Conservation (phyloP, 1,140 invertebrate species). For the Drosophila arawakana region DNA sequence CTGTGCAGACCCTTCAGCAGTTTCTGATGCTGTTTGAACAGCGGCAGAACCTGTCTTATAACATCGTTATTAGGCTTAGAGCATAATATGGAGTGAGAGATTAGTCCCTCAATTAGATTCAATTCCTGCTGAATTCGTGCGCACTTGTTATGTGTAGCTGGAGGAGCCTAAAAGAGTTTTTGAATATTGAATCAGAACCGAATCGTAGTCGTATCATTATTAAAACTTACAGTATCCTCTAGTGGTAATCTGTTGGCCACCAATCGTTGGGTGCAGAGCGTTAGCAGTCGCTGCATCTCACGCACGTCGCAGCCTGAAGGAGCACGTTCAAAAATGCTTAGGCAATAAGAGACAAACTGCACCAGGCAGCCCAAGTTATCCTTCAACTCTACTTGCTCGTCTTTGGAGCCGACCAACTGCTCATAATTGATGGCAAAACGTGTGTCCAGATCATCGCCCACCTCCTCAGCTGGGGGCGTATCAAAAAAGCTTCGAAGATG, state of each 20-base stretch:
- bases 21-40: slow-evolving; percentile 73
- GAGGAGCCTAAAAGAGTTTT: slow-evolving; percentile 28
- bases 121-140: slow-evolving; percentile 69
- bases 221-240: slow-evolving; percentile 59
- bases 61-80: slow-evolving; percentile 66
- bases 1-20: slow-evolving; percentile 50
- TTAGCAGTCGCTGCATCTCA: slow-evolving; percentile 65
- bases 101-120: slow-evolving; percentile 77
- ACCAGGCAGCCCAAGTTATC: slow-evolving; percentile 76
- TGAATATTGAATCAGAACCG: background rate
- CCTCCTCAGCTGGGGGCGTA: slow-evolving; percentile 39
- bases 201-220: background rate
- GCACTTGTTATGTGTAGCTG: slow-evolving; percentile 68
- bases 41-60: slow-evolving; percentile 57
- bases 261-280: slow-evolving; percentile 58
- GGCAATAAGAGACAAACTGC: slow-evolving; percentile 70
- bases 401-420: slow-evolving; percentile 43
- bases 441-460: slow-evolving; percentile 51
- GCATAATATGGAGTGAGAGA: slow-evolving; percentile 60
- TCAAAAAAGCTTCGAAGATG: slow-evolving; percentile 79
- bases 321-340: slow-evolving; percentile 61
- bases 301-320: slow-evolving; percentile 66
- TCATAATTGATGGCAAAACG: slow-evolving; percentile 66
- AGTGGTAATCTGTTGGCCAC: slow-evolving; percentile 59
- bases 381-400: slow-evolving; percentile 60